phyloP scores from a whole-genome alignment of 2,797 vertebrate species.

The Enteromius treurensis region DNA sequence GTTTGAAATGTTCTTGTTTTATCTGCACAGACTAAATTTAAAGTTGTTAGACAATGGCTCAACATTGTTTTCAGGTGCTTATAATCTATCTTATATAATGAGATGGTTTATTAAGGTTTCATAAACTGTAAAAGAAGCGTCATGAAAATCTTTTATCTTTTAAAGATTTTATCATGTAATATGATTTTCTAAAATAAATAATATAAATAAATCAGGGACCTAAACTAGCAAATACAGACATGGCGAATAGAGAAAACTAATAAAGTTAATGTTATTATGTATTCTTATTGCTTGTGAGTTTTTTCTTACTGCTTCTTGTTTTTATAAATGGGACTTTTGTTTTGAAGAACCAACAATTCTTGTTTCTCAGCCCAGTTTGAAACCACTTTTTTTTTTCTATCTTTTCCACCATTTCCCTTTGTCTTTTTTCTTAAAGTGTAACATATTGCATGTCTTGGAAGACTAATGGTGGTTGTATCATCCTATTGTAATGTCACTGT shows the following conservation, averaged over 20 bases:
- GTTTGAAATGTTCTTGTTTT: neutral
- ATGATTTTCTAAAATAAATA: neutral
- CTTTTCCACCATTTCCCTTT: neutral
- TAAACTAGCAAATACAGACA: neutral
- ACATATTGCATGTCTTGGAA: constrained; percentile 5
- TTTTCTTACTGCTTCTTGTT: neutral
- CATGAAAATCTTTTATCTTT: neutral
- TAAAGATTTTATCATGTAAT: too few species aligned
- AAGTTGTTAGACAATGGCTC: neutral
- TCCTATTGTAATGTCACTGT: constrained; percentile 12
- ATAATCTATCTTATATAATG: neutral
- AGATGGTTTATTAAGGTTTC: neutral
- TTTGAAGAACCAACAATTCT: neutral
- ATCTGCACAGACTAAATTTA: neutral
- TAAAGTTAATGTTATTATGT: neutral
- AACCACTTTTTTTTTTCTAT: neutral
- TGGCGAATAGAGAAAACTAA: neutral
- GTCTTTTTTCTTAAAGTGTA: neutral
- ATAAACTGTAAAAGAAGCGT: neutral
- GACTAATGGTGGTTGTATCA: constrained; percentile 23
- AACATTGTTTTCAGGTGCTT: neutral
- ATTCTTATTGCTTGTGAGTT: neutral
- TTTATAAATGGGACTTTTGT: neutral
- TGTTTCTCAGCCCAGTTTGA: neutral
- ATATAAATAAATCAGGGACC: neutral